phyloP scores from a whole-genome alignment of 2,888 invertebrate species.

The Mythimna vitellina region DNA sequence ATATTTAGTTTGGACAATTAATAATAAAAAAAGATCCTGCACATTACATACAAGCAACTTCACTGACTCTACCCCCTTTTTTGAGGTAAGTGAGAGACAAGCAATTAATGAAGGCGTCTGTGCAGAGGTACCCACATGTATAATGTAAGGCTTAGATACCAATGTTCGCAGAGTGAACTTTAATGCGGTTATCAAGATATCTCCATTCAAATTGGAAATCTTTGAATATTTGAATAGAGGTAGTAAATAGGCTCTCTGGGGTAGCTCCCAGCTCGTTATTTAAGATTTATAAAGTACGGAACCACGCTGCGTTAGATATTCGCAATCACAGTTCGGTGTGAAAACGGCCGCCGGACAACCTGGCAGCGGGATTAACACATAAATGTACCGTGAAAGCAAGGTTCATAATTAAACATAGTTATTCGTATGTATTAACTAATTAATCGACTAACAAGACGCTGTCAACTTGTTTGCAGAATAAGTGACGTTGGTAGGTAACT shows the following conservation, averaged over 20 bases:
- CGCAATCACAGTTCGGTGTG: conserved; percentile 57
- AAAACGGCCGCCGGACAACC: conserved; percentile 43
- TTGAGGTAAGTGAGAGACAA: neutral
- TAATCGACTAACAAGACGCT: conserved; percentile 41
- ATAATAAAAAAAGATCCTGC: no score
- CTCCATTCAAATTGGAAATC: conserved; percentile 56
- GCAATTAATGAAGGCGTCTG: conserved; percentile 26
- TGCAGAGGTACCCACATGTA: neutral
- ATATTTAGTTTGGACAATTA: no score
- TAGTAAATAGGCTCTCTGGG: conserved; percentile 59
- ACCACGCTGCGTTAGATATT: conserved; percentile 66
- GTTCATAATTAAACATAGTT: conserved; percentile 39
- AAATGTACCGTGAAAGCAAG: conserved; percentile 59
- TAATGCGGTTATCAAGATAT: conserved; percentile 59
- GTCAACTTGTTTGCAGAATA: conserved; percentile 28
- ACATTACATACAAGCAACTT: neutral
- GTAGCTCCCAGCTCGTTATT: conserved; percentile 63
- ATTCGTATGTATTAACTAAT: conserved; percentile 49
- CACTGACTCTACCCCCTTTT: neutral
- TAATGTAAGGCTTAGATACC: conserved; percentile 5
- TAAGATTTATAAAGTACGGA: conserved; percentile 67
- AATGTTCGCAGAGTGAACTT: conserved; percentile 37
- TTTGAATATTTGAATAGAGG: conserved; percentile 63
- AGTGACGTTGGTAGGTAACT: neutral
- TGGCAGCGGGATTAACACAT: conserved; percentile 56